Base-by-base conservation (phyloP, 1,140 invertebrate genomes). In the Aphelinus certus region DNA sequence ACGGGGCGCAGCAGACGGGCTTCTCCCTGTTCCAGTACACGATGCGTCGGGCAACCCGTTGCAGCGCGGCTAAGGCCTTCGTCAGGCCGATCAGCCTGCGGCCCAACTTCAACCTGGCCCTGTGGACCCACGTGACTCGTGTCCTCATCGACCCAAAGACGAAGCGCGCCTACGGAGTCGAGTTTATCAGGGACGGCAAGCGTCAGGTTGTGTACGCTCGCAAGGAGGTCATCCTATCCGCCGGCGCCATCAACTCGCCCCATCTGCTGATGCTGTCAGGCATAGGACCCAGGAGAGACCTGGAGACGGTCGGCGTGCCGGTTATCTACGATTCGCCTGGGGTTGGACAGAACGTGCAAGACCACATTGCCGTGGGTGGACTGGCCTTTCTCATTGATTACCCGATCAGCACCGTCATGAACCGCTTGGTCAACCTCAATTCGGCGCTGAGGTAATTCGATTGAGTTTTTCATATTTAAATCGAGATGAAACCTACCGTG, bases 221-320 rank as follows among this genome's bases (percentile, higher is more conserved):
- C 62, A 90, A 93, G 76, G 95, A 96, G 87, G 94, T 96, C 0
- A 94, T 96, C 58, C 80, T 96, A 3, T 91, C 93, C 0, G 94
- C 93, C 0, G 95, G 95, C 0, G 91, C 94, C 1, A 91, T 96
- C 47, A 93, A 91, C 42, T 90, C 91, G 0, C 95, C 95, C 0
- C 94, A 96, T 77, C 79, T 97, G 1, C 88, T 97, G 51, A 94
- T 97, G 93, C 87, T 97, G 0, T 96, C 94, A 42, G 96, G 96
- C 1, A 86, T 97, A 1, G 96, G 95, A 26, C 93, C 95, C 0
- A 87, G 82, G 9, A 81, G 91, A 26, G 94, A 97, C 83, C 84
- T 97, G 1, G 70, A 89, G 72, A 88, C 93, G 68, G 86, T 93
- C 1, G 91, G 91, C 0, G 91, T 95, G 3, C 88, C 89, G 0